These are phyloP conservation scores for Potorous gilbertii DNA, from an alignment of 2,797 vertebrate genomes.

Conservation along the genomic window DNA sequence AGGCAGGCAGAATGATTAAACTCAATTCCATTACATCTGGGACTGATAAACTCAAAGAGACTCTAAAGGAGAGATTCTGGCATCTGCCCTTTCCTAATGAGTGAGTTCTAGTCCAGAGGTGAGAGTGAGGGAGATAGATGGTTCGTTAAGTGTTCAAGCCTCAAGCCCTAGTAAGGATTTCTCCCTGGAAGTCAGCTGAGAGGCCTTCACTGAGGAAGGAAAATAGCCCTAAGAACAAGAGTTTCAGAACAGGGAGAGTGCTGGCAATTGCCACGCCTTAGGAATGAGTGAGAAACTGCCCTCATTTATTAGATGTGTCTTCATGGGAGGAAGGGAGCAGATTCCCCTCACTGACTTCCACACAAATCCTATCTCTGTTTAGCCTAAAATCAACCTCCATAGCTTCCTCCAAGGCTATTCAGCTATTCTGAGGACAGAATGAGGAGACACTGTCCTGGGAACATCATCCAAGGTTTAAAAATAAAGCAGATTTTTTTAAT, in stretches of 20 bases:
- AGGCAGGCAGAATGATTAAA: constrained; percentile 57
- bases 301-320: not conserved
- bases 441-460: not conserved
- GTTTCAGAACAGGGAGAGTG: not conserved
- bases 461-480: constrained; percentile 10
- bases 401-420: constrained; percentile 24
- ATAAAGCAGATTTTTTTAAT: constrained; percentile 47
- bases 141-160: not conserved
- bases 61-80: not conserved
- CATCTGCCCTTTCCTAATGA: not conserved
- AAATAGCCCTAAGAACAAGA: not conserved
- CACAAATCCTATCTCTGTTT: not conserved
- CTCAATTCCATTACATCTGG: not conserved
- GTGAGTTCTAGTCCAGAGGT: not conserved
- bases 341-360: not conserved
- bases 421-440: constrained; percentile 30
- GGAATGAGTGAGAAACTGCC: not conserved
- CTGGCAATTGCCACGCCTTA: not conserved
- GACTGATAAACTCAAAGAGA: not conserved
- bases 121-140: not conserved
- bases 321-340: not conserved
- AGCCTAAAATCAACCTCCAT: constrained; percentile 1
- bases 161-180: not conserved
- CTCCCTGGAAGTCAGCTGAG: not conserved
- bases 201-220: not conserved